These are phyloP conservation scores for Naso thynnoides DNA, from an alignment of 2,797 vertebrate genomes.

Conservation along the genomic window DNA sequence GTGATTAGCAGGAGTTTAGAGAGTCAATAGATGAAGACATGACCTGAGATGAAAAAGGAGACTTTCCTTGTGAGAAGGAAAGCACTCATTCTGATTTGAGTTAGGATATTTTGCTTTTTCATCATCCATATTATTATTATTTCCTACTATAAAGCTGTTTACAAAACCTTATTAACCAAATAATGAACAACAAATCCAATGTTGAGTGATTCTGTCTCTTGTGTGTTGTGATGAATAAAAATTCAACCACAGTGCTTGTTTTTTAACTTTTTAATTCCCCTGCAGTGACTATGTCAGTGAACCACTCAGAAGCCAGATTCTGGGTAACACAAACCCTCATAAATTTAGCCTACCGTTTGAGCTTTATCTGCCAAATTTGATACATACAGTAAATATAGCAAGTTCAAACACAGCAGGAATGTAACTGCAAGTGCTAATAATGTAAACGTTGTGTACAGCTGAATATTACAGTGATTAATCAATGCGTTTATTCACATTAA, in stretches of 20 bases:
- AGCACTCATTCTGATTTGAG: neutral
- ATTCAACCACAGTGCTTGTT: too few species aligned
- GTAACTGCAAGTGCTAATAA: slow-evolving; percentile 10
- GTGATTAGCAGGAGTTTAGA: neutral
- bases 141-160: neutral
- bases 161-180: neutral
- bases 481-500: slow-evolving; percentile 29
- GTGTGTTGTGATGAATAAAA: neutral
- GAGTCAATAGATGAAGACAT: neutral
- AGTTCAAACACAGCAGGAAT: slow-evolving; percentile 12
- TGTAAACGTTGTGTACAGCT: neutral
- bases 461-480: neutral
- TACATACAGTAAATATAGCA: neutral
- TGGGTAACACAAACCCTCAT: slow-evolving; percentile 15
- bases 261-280: neutral
- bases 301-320: slow-evolving; percentile 2
- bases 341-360: slow-evolving; percentile 18
- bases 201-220: too few species aligned
- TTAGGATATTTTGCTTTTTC: neutral
- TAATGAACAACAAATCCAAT: neutral
- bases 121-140: neutral
- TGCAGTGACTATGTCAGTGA: slow-evolving; percentile 13
- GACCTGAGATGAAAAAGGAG: neutral
- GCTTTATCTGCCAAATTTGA: slow-evolving; percentile 3
- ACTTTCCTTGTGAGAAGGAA: neutral